phyloP scores from a whole-genome alignment of 2,888 invertebrate species.

The Drosophila lacicola region DNA sequence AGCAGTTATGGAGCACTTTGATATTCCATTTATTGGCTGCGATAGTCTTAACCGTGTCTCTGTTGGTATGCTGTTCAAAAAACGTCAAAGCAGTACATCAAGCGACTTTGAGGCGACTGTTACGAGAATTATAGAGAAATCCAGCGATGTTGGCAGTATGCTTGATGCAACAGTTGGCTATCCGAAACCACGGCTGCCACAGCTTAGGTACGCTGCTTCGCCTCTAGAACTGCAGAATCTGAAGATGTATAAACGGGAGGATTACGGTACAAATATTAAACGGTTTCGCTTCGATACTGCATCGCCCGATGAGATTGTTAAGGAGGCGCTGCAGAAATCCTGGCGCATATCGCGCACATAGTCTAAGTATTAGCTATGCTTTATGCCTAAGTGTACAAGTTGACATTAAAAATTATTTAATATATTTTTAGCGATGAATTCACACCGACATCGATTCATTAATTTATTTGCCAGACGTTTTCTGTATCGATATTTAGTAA shows the following conservation, averaged over 20 bases:
- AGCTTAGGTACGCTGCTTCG: conserved; percentile 44
- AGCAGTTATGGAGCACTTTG: conserved; percentile 38
- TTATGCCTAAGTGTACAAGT: conserved; percentile 9
- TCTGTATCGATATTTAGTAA: conserved; percentile 23
- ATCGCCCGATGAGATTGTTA: conserved; percentile 82
- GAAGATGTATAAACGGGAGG: conserved; percentile 42
- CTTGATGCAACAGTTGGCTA: conserved; percentile 54
- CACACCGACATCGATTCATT: neutral
- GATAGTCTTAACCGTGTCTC: conserved; percentile 25
- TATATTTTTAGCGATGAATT: conserved; percentile 7
- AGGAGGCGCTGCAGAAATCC: conserved; percentile 72
- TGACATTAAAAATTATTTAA: conserved; percentile 22
- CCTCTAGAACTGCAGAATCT: conserved; percentile 44
- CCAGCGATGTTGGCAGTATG: conserved; percentile 52
- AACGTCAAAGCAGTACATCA: neutral
- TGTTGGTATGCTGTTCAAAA: conserved; percentile 6
- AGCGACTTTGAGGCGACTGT: neutral
- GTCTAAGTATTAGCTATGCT: conserved; percentile 13
- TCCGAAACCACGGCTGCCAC: conserved; percentile 39
- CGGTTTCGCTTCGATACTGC: conserved; percentile 79
- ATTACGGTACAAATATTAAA: conserved; percentile 68
- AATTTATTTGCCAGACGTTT: neutral
- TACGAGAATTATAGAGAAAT: conserved; percentile 7
- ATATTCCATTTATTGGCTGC: conserved; percentile 68
- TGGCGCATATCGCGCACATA: conserved; percentile 66